Evolutionary conservation across 2,113 vertebrate genomes (phyloP), one percentile per base, ranked within the genome.

Genomic region (Tachysurus fulvidraco): DNA sequence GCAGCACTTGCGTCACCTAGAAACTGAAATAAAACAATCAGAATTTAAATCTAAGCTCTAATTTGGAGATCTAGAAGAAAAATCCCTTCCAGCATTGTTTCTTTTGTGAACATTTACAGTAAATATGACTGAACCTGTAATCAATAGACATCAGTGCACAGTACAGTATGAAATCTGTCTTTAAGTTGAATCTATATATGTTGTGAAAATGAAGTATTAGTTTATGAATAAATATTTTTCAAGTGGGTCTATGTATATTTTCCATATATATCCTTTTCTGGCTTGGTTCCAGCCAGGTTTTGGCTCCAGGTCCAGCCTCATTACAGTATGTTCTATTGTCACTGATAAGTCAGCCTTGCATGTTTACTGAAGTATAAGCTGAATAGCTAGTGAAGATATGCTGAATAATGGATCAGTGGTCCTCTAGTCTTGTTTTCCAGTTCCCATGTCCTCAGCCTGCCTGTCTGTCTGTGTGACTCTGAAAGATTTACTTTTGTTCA

Each of bases 21-120:
- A 62, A 76, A 55, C 62, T 21, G n/a, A 86, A 89, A 81, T 84
- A 85, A 87, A 85, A 82, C 50, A 59, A 89, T 86, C 44, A 55
- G n/a, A 83, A 59, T 83, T 55, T 0, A 55, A 79, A 17, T 62
- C 28, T 55, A 46, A 16, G 46, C 46, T 54, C 21, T 85, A 80
- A 85, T 55, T 79, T 67, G 11, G 7, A 65, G 74, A 79, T 77
- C 57, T 30, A 46, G 50, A 62, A 11, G 19, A 59, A 85, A 28
- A 77, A 8, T 6, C 44, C 16, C 8, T 46, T 77, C 25, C 83
- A 4, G 59, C 73, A 11, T 52, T 60, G 69, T 62, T 14, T 55
- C 12, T 9, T 65, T 54, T 67, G n/a, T 55, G 60, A 19, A 11
- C 9, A 44, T 76, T 76, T 46, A 23, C 36, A 36, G 36, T 36